Conservation (phyloP, 2,113 vertebrate species). For the Narcine bancroftii region DNA sequence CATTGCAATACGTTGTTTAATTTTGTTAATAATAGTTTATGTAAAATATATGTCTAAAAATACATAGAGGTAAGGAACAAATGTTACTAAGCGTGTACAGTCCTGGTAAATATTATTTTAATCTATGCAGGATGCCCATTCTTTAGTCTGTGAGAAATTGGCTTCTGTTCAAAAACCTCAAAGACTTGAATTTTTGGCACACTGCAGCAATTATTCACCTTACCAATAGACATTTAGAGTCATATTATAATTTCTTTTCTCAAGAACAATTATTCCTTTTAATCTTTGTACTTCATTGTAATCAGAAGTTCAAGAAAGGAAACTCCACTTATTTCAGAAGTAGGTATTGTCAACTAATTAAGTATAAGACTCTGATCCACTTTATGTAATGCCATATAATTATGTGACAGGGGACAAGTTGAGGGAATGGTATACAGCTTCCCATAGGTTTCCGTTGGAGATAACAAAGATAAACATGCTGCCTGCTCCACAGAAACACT, state of each 20-base stretch:
- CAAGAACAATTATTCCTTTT: conserved; percentile 48
- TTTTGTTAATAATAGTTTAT: neutral
- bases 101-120: conserved; percentile 21
- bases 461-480: conserved; percentile 59
- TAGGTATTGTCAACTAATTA: conserved; percentile 40
- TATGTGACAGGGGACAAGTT: conserved; percentile 54
- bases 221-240: conserved; percentile 49
- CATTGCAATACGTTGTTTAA: neutral
- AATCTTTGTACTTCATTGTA: conserved; percentile 43
- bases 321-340: conserved; percentile 40
- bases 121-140: conserved; percentile 41
- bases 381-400: conserved; percentile 51
- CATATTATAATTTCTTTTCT: conserved; percentile 48
- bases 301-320: conserved; percentile 41
- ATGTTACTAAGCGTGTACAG: neutral
- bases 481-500: conserved; percentile 40
- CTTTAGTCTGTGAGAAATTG: conserved; percentile 48
- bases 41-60: neutral
- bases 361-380: conserved; percentile 39
- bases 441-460: conserved; percentile 61
- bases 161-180: conserved; percentile 51
- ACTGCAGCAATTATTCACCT: conserved; percentile 52
- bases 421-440: conserved; percentile 52
- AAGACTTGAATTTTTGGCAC: conserved; percentile 53
- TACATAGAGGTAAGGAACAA: neutral